phyloP scores from a whole-genome alignment of 2,113 vertebrate genomes.

The Argyrosomus japonicus region DNA sequence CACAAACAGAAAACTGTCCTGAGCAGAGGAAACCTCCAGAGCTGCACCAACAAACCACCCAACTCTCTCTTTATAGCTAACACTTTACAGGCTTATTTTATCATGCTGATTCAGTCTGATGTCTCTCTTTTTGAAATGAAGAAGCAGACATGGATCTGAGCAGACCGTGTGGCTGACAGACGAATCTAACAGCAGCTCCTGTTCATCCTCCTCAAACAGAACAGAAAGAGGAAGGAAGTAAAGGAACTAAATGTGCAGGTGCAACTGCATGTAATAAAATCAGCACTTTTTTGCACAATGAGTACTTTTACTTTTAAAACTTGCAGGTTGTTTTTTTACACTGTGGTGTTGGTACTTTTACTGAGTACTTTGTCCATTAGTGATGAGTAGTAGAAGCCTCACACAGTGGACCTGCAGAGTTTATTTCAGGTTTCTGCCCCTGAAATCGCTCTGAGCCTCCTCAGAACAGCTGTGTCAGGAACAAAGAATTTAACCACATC shows the following conservation, averaged over 20 bases:
- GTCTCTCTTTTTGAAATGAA: too few species aligned
- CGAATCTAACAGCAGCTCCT: background rate
- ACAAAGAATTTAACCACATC: background rate
- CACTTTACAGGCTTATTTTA: too few species aligned
- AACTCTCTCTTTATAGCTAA: background rate
- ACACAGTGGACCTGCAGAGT: background rate
- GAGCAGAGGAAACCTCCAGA: background rate
- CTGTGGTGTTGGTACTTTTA: background rate
- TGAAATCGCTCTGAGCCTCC: background rate
- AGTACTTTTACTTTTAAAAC: background rate
- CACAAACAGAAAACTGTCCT: too few species aligned
- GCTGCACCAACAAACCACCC: background rate
- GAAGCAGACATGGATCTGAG: background rate
- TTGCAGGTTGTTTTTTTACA: background rate
- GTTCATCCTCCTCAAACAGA: background rate
- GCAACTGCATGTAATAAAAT: background rate
- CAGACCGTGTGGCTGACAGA: background rate
- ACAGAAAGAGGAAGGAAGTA: background rate
- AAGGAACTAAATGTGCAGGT: background rate
- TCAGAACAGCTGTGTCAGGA: conserved; percentile 9
- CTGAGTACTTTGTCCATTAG: background rate
- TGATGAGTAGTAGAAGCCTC: background rate
- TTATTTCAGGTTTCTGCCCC: background rate
- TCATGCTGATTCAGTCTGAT: too few species aligned
- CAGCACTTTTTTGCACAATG: too few species aligned